A percentile compares a stretch with the other conserved stretches of the same genome.
phyloP scores from a whole-genome alignment of 2,888 invertebrate genomes.

The Cephus spinipes region DNA sequence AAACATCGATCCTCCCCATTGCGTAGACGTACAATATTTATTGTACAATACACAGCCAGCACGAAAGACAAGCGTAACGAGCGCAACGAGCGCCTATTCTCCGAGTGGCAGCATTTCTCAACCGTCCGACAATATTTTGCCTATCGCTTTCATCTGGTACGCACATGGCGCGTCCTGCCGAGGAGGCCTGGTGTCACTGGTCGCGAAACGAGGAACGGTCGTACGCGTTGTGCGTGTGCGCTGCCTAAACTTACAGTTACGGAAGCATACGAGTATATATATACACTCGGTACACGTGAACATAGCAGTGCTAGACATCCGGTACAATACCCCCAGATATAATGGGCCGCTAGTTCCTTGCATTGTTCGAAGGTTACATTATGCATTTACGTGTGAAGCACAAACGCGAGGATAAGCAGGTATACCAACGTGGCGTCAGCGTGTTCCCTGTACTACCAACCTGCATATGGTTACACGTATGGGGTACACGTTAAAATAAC shows the following conservation, averaged over 20 bases:
- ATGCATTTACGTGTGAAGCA: conserved; percentile 31
- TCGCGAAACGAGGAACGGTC: neutral
- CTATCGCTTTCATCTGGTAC: neutral
- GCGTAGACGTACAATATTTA: neutral
- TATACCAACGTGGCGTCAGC: neutral
- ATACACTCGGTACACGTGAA: conserved; percentile 23
- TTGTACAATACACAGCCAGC: neutral
- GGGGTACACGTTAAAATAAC: neutral
- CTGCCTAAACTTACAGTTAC: neutral
- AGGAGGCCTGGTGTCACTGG: neutral
- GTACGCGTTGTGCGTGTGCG: neutral
- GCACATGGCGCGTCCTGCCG: conserved; percentile 1
- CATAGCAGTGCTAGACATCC: conserved; percentile 58
- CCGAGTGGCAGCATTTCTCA: neutral
- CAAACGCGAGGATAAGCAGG: neutral
- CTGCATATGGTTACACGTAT: neutral
- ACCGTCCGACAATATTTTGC: neutral
- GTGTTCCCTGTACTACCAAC: neutral
- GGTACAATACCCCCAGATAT: conserved; percentile 62
- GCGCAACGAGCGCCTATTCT: neutral
- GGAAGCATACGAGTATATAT: neutral
- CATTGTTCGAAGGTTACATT: conserved; percentile 60
- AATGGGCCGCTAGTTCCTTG: conserved; percentile 60
- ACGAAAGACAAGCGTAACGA: no score
- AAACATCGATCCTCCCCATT: neutral